Conservation (phyloP, 2,888 invertebrate genomes). For the Andricus quercusramuli region DNA sequence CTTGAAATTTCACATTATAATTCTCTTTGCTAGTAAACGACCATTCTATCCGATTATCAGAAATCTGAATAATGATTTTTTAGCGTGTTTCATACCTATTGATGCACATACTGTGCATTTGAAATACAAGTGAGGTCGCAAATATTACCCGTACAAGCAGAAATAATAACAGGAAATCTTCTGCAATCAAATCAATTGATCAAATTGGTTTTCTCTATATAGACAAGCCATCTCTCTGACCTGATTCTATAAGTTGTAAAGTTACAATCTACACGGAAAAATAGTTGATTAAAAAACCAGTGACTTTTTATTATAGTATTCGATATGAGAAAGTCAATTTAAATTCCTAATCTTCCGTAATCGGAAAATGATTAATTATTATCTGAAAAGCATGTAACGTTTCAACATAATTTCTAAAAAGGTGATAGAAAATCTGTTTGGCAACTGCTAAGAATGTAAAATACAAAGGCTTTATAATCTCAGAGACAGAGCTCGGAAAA, state of each 20-base stretch:
- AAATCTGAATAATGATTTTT: constrained; percentile 71
- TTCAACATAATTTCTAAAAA: no score
- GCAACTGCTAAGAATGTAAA: no score
- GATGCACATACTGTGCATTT: constrained; percentile 39
- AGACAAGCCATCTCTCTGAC: not conserved
- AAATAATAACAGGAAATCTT: constrained; percentile 19
- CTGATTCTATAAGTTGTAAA: not conserved
- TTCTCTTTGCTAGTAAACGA: constrained; percentile 59
- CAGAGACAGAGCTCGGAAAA: no score
- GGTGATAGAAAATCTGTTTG: no score
- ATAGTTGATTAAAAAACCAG: no score
- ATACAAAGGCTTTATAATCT: no score
- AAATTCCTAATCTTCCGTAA: no score
- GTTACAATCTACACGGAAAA: no score
- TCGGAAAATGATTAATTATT: no score
- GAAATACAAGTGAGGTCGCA: constrained; percentile 41
- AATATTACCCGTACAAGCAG: constrained; percentile 6
- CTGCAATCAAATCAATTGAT: constrained; percentile 7
- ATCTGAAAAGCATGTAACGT: no score
- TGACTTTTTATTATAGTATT: no score
- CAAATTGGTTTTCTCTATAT: not conserved
- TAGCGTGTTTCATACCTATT: constrained; percentile 60
- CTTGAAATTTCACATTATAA: constrained; percentile 56
- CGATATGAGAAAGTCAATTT: no score
- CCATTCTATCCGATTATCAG: constrained; percentile 65